These are phyloP conservation scores for Brenthis daphne DNA, from an alignment of 2,888 invertebrate genomes.

Conservation along the genomic window DNA sequence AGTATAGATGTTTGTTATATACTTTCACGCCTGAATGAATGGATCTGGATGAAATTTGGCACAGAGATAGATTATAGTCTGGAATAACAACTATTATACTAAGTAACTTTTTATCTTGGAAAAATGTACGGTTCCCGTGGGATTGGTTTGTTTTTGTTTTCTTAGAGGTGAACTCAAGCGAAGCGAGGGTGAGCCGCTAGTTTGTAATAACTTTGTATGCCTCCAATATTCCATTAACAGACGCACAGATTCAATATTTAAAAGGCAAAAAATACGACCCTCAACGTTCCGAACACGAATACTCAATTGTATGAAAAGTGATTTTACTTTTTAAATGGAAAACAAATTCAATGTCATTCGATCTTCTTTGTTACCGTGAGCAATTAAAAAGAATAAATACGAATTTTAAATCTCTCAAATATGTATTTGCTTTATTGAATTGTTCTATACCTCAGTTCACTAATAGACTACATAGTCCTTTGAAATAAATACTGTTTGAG, in stretches of 20 bases:
- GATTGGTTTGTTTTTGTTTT: too few species aligned
- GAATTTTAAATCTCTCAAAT: conserved; percentile 44
- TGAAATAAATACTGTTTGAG: too few species aligned
- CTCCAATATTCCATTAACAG: conserved; percentile 8
- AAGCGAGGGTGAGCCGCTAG: too few species aligned
- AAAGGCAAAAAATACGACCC: conserved; percentile 41
- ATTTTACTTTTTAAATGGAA: conserved; percentile 55
- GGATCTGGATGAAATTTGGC: too few species aligned
- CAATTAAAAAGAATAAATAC: conserved; percentile 56
- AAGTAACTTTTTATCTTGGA: too few species aligned
- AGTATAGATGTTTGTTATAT: too few species aligned
- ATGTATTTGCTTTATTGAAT: conserved; percentile 1
- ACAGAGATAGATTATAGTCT: too few species aligned
- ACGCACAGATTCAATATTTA: conserved; percentile 38
- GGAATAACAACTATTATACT: too few species aligned
- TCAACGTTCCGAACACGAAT: conserved; percentile 40
- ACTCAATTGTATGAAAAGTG: conserved; percentile 46
- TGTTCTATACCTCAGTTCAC: background rate
- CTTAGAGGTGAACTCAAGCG: too few species aligned
- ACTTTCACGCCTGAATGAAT: too few species aligned
- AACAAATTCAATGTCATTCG: conserved; percentile 53
- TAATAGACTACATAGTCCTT: too few species aligned
- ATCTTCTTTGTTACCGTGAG: conserved; percentile 61
- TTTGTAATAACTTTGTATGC: background rate
- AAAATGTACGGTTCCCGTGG: too few species aligned